phyloP scores from a whole-genome alignment of 2,797 vertebrate species.

The Falco berigora region DNA sequence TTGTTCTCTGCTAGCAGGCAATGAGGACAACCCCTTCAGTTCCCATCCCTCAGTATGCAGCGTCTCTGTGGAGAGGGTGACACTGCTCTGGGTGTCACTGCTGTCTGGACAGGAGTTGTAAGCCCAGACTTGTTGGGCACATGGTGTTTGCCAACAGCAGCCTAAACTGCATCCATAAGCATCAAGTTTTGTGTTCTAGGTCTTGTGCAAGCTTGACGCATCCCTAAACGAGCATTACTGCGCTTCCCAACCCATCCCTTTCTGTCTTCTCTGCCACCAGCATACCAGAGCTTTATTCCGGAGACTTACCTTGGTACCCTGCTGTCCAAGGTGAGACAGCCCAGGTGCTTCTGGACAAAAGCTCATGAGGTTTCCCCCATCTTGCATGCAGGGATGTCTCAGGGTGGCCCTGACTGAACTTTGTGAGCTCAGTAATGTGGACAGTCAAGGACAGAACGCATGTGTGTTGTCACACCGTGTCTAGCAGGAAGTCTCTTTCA shows the following conservation, averaged over 20 bases:
- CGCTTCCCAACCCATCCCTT: not conserved
- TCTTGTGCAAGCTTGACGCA: not conserved
- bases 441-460: not conserved
- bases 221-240: not conserved
- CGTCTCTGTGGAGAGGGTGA: not conserved
- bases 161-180: not conserved
- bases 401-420: not conserved
- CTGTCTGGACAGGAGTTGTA: not conserved
- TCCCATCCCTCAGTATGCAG: not conserved
- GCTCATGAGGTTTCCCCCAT: not conserved
- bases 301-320: not conserved
- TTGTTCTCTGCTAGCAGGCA: not conserved
- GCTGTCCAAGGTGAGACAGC: not conserved
- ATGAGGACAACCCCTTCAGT: not conserved
- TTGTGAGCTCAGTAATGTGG: too few species aligned
- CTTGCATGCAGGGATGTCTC: not conserved
- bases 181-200: not conserved
- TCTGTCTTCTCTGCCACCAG: not conserved
- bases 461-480: rapidly evolving
- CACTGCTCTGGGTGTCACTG: not conserved
- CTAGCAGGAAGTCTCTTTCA: not conserved
- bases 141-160: not conserved
- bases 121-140: not conserved
- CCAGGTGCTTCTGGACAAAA: not conserved
- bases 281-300: not conserved